Percentiles rank a stretch among this genome's conserved stretches.
phyloP scores from a whole-genome alignment of 2,888 invertebrate species.

The Drosophila infuscata region DNA sequence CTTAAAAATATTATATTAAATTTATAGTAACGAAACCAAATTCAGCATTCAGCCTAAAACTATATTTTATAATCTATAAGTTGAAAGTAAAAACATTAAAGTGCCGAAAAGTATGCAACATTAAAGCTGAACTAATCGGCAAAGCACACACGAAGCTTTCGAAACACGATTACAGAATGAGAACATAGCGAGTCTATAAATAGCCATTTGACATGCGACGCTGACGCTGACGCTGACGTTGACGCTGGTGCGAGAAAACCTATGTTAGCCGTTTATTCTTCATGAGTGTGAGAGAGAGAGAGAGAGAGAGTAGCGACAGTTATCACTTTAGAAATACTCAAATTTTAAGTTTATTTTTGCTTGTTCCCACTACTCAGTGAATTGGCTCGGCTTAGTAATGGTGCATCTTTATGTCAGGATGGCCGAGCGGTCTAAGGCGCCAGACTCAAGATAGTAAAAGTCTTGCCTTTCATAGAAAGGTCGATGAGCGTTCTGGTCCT shows the following conservation, averaged over 20 bases:
- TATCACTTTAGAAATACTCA: conserved; percentile 15
- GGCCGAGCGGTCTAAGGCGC: conserved; percentile 84
- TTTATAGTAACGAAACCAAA: neutral
- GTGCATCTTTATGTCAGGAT: conserved; percentile 72
- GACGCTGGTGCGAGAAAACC: conserved; percentile 61
- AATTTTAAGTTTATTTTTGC: neutral
- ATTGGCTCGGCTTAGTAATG: conserved; percentile 17
- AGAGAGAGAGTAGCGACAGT: neutral
- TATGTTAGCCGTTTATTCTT: conserved; percentile 47
- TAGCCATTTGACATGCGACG: conserved; percentile 67
- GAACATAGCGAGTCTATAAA: conserved; percentile 57
- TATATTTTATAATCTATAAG: conserved; percentile 39
- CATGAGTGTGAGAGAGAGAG: neutral
- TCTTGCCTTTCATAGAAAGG: conserved; percentile 69
- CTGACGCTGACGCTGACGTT: conserved; percentile 3
- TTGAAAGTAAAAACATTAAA: neutral
- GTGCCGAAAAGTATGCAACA: conserved; percentile 57
- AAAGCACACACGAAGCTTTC: conserved; percentile 59
- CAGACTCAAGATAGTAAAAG: conserved; percentile 74
- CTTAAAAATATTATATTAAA: conserved; percentile 3
- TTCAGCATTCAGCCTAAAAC: conserved; percentile 34
- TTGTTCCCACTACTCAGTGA: neutral
- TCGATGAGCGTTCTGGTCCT: conserved; percentile 83
- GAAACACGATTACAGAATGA: conserved; percentile 14
- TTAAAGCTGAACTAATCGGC: conserved; percentile 46